phyloP scores from a whole-genome alignment of 1,140 invertebrate genomes.

The Drosophila biarmipes region DNA sequence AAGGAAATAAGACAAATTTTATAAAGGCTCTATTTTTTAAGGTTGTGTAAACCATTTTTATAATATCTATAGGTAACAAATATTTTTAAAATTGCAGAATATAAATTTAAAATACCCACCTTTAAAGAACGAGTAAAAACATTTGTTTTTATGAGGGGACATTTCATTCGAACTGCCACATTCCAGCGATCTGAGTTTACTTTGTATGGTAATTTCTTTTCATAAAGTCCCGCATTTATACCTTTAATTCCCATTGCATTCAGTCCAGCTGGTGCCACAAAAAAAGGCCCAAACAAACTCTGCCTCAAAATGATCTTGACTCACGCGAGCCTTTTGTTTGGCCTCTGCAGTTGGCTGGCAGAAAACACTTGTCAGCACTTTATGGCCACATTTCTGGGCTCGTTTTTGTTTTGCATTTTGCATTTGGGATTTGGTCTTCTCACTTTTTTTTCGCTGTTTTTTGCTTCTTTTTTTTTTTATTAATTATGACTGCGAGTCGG shows the following conservation, averaged over 20 bases:
- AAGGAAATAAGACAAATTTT: not conserved
- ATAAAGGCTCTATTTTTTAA: not conserved
- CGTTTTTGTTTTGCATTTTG: slow-evolving; percentile 38
- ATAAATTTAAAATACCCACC: not conserved
- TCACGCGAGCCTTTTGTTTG: slow-evolving; percentile 44
- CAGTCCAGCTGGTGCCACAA: slow-evolving; percentile 25
- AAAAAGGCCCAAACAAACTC: slow-evolving; percentile 37
- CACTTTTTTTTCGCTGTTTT: too few species aligned
- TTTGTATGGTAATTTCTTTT: slow-evolving; percentile 43
- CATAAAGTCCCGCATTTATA: slow-evolving; percentile 11
- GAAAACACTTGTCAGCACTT: slow-evolving; percentile 75
- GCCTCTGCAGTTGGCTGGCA: slow-evolving; percentile 14
- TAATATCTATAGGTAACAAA: too few species aligned
- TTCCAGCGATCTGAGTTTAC: slow-evolving; percentile 10
- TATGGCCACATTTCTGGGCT: slow-evolving; percentile 48
- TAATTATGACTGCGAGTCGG: slow-evolving; percentile 66
- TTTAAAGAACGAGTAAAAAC: not conserved
- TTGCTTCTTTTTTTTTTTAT: slow-evolving; percentile 53
- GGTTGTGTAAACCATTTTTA: too few species aligned
- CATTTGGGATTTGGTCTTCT: slow-evolving; percentile 27
- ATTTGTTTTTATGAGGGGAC: slow-evolving; percentile 19
- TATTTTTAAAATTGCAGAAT: too few species aligned
- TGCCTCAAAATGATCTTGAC: slow-evolving; percentile 49
- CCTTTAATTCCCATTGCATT: slow-evolving; percentile 25
- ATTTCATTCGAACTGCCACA: slow-evolving; percentile 24